A percentile compares a stretch with the other conserved stretches of the same genome.
phyloP scores from a whole-genome alignment of 1,140 invertebrate species.

The Battus philenor region DNA sequence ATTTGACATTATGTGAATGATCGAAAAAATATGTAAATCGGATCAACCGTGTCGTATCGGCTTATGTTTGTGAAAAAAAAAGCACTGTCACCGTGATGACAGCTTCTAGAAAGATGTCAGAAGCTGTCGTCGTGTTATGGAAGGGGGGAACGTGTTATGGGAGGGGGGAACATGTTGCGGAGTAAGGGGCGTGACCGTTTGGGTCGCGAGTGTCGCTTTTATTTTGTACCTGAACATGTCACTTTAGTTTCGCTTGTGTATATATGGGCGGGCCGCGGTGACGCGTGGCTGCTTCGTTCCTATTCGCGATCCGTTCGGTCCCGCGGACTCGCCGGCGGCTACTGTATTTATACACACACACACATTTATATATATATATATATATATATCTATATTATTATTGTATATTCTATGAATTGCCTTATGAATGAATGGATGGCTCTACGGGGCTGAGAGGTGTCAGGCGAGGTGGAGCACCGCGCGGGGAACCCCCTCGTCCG shows the following conservation, averaged over 20 bases:
- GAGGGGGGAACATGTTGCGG: too few species aligned
- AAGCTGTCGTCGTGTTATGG: neutral
- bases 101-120: neutral
- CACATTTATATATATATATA: too few species aligned
- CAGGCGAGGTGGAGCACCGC: conserved; percentile 19
- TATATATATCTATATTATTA: too few species aligned
- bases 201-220: too few species aligned
- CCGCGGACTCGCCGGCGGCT: too few species aligned
- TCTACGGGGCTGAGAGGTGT: conserved; percentile 18
- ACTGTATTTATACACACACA: too few species aligned
- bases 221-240: conserved; percentile 40
- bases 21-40: too few species aligned
- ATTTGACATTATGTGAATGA: too few species aligned
- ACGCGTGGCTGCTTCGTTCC: conserved; percentile 9
- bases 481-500: too few species aligned
- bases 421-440: conserved; percentile 43
- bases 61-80: neutral
- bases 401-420: conserved; percentile 41
- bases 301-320: too few species aligned
- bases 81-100: conserved; percentile 2
- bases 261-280: conserved; percentile 25
- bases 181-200: too few species aligned
- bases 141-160: too few species aligned
- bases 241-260: conserved; percentile 37
- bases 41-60: neutral